These are phyloP conservation scores for Brachycybe producta DNA, from an alignment of 2,888 invertebrate species.

Conservation along the genomic window DNA sequence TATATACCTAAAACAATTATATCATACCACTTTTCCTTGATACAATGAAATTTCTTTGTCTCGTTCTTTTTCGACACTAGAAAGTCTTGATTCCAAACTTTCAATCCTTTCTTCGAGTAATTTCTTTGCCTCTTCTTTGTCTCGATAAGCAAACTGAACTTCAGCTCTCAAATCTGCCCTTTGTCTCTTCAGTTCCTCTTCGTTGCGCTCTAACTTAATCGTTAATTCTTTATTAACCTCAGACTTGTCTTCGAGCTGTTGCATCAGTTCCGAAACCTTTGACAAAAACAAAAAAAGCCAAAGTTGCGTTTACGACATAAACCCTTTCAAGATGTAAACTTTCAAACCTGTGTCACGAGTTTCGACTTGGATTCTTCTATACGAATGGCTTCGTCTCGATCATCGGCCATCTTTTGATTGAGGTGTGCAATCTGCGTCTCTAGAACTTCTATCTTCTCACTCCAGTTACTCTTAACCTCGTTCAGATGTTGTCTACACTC, in stretches of 20 bases:
- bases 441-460: conserved; percentile 74
- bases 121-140: neutral
- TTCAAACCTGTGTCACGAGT: too few relatives aligned
- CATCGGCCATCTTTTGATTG: conserved; percentile 33
- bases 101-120: conserved; percentile 1
- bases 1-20: too few relatives aligned
- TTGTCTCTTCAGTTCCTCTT: conserved; percentile 4
- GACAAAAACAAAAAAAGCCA: neutral
- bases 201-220: neutral
- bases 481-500: conserved; percentile 74
- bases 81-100: neutral
- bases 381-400: conserved; percentile 48
- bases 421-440: conserved; percentile 65
- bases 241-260: neutral
- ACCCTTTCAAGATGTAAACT: too few relatives aligned
- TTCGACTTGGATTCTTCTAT: neutral
- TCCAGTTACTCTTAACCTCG: conserved; percentile 84
- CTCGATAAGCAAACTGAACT: neutral
- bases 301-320: too few relatives aligned
- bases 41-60: neutral
- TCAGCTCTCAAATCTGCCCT: conserved; percentile 1
- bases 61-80: neutral
- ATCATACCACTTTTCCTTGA: neutral
- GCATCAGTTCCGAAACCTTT: neutral
- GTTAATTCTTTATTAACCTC: neutral